phyloP scores from a whole-genome alignment of 2,888 invertebrate species.

The Andricus curvator region DNA sequence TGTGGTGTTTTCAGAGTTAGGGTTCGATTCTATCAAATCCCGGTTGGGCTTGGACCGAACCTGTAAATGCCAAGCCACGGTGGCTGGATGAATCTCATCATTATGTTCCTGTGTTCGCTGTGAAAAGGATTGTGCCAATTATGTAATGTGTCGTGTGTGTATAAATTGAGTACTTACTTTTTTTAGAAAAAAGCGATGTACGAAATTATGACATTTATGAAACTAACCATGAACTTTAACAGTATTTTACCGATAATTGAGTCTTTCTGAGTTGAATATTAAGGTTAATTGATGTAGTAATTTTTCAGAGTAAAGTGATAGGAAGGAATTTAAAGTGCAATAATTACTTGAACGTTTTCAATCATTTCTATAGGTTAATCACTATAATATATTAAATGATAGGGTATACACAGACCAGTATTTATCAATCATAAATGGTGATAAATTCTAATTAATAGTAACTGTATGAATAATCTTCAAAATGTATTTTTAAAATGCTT shows the following conservation, averaged over 20 bases:
- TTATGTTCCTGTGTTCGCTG: conserved; percentile 39
- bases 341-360: conserved; percentile 16
- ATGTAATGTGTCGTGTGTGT: neutral
- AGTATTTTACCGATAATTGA: conserved; percentile 31
- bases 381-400: conserved; percentile 28
- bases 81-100: conserved; percentile 35
- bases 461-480: neutral
- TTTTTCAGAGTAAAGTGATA: conserved; percentile 26
- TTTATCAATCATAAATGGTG: conserved; percentile 3
- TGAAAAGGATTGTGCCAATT: neutral
- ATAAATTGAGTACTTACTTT: neutral
- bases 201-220: conserved; percentile 13
- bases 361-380: conserved; percentile 14
- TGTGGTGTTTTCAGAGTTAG: conserved; percentile 53
- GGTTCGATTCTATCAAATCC: conserved; percentile 61
- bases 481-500: conserved; percentile 1
- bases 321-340: conserved; percentile 19
- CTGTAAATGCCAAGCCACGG: conserved; percentile 57
- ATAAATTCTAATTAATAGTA: neutral
- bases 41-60: conserved; percentile 62
- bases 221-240: conserved; percentile 31
- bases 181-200: neutral
- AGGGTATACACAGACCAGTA: neutral
- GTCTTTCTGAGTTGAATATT: conserved; percentile 20
- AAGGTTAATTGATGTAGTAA: conserved; percentile 31